A percentile compares a stretch with the other conserved stretches of the same genome.
Conservation (phyloP, 2,113 vertebrate genomes). For the Empidonax alnorum region DNA sequence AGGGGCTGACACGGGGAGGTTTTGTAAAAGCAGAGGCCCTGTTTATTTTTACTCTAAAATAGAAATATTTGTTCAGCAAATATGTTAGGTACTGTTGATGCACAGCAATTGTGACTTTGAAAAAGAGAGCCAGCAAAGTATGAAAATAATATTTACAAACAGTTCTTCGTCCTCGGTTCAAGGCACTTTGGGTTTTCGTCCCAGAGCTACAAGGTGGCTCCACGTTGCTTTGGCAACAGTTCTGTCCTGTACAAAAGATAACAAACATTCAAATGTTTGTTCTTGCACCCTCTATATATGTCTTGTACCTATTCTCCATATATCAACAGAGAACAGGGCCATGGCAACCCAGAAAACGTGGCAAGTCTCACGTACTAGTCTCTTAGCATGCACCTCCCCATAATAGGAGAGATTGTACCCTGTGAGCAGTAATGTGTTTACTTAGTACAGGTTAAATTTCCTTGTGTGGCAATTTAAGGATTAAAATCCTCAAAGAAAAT, state of each 20-base stretch:
- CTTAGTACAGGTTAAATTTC: conserved; percentile 42
- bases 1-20: not conserved
- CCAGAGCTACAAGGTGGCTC: not conserved
- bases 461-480: conserved; percentile 28
- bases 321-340: conserved; percentile 24
- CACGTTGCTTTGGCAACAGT: not conserved
- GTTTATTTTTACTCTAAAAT: not conserved
- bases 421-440: conserved; percentile 21
- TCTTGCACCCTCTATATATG: not conserved
- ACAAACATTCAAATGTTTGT: conserved; percentile 36
- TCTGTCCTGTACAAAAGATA: conserved; percentile 7
- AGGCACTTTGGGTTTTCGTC: not conserved
- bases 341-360: conserved; percentile 9
- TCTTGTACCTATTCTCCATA: not conserved
- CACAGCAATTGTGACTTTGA: not conserved
- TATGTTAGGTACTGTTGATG: not conserved
- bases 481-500: conserved; percentile 19
- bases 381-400: not conserved
- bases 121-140: not conserved
- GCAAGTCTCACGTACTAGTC: conserved; percentile 17
- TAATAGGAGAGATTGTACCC: conserved; percentile 23
- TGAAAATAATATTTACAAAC: not conserved
- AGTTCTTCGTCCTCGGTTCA: not conserved
- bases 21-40: not conserved
- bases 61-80: not conserved